phyloP scores from a whole-genome alignment of 2,888 invertebrate species.

The Drosophila kambysellisi region DNA sequence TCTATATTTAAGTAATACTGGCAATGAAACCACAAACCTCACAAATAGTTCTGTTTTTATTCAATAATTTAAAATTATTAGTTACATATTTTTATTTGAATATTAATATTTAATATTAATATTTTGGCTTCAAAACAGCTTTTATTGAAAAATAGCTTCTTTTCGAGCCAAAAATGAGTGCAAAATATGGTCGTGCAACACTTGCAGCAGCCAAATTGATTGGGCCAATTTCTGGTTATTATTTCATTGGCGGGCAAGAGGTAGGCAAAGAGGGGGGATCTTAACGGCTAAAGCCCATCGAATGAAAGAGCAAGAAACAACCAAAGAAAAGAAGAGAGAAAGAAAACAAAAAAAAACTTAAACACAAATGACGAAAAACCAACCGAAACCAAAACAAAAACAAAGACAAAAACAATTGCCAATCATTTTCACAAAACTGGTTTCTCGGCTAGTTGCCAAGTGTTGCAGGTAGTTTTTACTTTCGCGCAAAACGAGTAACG shows the following conservation, averaged over 20 bases:
- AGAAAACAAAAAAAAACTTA: background rate
- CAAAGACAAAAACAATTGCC: slow-evolving; percentile 59
- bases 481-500: slow-evolving; percentile 69
- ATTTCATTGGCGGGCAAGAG: background rate
- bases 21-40: background rate
- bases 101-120: too few species aligned
- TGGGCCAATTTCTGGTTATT: slow-evolving; percentile 47
- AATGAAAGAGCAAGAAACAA: slow-evolving; percentile 18
- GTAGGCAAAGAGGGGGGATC: background rate
- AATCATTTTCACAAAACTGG: slow-evolving; percentile 78
- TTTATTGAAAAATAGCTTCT: background rate
- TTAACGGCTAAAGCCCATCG: slow-evolving; percentile 4
- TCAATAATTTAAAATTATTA: background rate
- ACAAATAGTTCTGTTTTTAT: background rate
- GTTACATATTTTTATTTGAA: too few species aligned
- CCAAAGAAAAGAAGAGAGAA: slow-evolving; percentile 4
- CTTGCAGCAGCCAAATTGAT: slow-evolving; percentile 41
- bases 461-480: slow-evolving; percentile 79
- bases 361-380: slow-evolving; percentile 41
- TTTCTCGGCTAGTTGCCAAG: slow-evolving; percentile 59
- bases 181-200: slow-evolving; percentile 25
- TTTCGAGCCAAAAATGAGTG: background rate
- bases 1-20: background rate
- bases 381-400: slow-evolving; percentile 56
- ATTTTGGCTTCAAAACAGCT: background rate